phyloP scores from a whole-genome alignment of 2,113 vertebrate species.

The Rhabdomys dilectus region DNA sequence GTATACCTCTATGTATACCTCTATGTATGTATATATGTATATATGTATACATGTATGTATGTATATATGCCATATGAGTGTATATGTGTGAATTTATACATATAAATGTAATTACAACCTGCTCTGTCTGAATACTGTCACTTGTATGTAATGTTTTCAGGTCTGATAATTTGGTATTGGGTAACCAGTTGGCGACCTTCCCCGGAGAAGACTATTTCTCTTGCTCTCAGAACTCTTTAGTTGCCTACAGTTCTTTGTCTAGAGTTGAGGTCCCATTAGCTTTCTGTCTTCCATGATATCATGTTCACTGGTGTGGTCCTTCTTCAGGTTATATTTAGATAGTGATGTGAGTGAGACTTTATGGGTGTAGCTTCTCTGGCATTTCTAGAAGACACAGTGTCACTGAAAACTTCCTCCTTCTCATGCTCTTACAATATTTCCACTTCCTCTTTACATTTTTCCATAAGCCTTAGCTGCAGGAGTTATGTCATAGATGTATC shows the following conservation, averaged over 20 bases:
- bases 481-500: neutral
- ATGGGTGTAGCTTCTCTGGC: neutral
- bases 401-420: neutral
- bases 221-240: neutral
- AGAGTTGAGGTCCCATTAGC: neutral
- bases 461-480: neutral
- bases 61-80: neutral
- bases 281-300: neutral
- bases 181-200: neutral
- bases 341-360: neutral
- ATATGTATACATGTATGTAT: neutral
- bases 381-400: neutral
- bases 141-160: neutral
- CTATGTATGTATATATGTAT: too few relatives aligned
- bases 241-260: neutral
- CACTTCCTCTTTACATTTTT: neutral
- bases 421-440: neutral
- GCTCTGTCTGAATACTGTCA: neutral
- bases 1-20: rapidly evolving
- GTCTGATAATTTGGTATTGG: neutral
- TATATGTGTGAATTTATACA: too few relatives aligned
- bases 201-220: neutral
- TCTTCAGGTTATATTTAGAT: neutral
- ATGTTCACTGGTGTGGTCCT: neutral
- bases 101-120: neutral